Conservation (phyloP, 2,888 invertebrate species). For the Brachylomia viminalis region DNA sequence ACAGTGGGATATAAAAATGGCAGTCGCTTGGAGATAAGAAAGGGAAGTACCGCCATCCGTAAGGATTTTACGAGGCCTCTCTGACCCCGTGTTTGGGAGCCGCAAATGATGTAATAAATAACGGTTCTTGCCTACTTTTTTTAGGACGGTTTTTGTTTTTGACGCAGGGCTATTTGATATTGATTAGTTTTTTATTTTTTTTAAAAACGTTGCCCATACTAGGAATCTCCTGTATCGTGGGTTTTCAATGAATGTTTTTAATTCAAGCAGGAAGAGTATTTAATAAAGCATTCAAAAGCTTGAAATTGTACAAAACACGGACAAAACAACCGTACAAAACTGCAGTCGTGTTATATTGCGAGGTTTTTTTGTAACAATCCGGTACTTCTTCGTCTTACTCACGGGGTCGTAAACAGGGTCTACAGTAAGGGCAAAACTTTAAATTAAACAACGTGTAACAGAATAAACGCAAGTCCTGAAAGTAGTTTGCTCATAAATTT, state of each 20-base stretch:
- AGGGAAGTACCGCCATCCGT: conserved; percentile 30
- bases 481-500: too few species aligned
- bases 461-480: too few species aligned
- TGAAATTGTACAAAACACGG: too few species aligned
- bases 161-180: conserved; percentile 5
- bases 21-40: conserved; percentile 50
- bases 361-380: conserved; percentile 1
- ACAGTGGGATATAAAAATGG: conserved; percentile 59
- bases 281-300: not conserved
- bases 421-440: not conserved
- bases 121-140: conserved; percentile 25
- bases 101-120: conserved; percentile 63
- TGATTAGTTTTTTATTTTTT: not conserved
- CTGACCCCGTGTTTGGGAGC: conserved; percentile 44
- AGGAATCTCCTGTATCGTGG: too few species aligned
- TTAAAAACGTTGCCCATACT: too few species aligned
- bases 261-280: not conserved
- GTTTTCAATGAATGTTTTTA: not conserved
- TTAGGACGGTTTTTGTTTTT: conserved; percentile 41
- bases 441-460: too few species aligned
- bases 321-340: too few species aligned
- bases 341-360: not conserved
- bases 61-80: conserved; percentile 54
- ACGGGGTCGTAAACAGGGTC: not conserved
- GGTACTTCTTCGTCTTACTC: not conserved